Base-by-base conservation (phyloP, 2,888 invertebrate genomes). In the Anorthoa munda region DNA sequence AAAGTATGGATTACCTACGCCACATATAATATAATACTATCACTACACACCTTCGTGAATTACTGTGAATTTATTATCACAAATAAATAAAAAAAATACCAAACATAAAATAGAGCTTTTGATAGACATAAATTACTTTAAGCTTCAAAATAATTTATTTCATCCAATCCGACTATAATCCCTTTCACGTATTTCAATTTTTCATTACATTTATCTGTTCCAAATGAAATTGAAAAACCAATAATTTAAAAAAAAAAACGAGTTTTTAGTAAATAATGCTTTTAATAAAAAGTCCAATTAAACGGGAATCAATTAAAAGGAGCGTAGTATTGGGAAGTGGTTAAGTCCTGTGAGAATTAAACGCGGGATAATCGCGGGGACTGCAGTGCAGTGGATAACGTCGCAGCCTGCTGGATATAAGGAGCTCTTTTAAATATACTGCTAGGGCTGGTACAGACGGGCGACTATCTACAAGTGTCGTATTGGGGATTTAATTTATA, bases 311-410 rank as follows among this genome's bases (percentile, higher is more conserved):
- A 74, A 80, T 67, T 75, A 70, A 76, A 84, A 65, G 31, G 9
- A 60, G 48, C 51, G 5, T 48, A 64, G 50, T 67, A 18, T 53
- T 53, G 23, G 23, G n/a, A 15, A 17, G 26, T 60, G 53, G 65
- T 75, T 80, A 65, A 75, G 63, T 72, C 58, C 50, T 23, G 18
- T n/a, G 64, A 58, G 51, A 82, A 39, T 46, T 45, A 53, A 58
- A n/a, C 39, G 56, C 50, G 59, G 59, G 53, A 56, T 58, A 69
- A 71, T 66, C 45, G 67, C 83, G 69, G 59, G 21, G 58, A 51
- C 75, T 70, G 81, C 81, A 85, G 56, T 81, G 86, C 86, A 83
- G 81, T 71, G 74, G 70, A 86, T 77, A 81, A 68, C 55, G 70
- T 61, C 48, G 72, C 58, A 66, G 55, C 21, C 61, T n/a, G 58